Evolutionary conservation across 2,113 vertebrate genomes (phyloP).

Genomic region (Microcebus ravelobensis): DNA sequence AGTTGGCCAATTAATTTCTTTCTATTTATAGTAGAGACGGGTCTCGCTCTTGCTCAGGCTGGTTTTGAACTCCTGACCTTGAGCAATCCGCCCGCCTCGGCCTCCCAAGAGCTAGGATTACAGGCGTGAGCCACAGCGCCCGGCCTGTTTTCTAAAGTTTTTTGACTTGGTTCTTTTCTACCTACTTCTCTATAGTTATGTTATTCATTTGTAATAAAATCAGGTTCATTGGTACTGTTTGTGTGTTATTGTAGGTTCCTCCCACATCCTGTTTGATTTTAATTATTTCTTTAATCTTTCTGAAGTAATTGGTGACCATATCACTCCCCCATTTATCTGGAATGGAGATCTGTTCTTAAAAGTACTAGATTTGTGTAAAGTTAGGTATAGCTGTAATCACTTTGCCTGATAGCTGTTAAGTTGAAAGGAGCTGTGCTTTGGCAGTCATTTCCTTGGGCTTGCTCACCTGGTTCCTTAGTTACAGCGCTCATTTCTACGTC

Average conservation of each 20-base stretch:
- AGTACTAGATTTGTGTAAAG: slow-evolving; percentile 7
- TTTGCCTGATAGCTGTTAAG: background rate
- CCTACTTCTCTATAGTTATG: background rate
- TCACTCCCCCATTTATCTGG: background rate
- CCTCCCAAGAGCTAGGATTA: too few species aligned
- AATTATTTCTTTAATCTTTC: background rate
- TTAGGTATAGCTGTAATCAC: background rate
- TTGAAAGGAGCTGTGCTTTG: background rate
- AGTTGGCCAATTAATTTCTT: too few species aligned
- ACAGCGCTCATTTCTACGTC: background rate
- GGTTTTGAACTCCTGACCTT: too few species aligned
- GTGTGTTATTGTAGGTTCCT: background rate
- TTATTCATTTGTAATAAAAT: slow-evolving; percentile 22
- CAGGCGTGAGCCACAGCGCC: too few species aligned
- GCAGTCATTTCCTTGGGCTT: slow-evolving; percentile 28
- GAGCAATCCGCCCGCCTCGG: too few species aligned
- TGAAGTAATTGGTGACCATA: slow-evolving; percentile 25
- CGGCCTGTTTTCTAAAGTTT: too few species aligned
- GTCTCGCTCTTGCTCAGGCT: too few species aligned
- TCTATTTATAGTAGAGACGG: too few species aligned
- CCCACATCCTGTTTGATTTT: slow-evolving; percentile 35
- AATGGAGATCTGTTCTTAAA: slow-evolving; percentile 20
- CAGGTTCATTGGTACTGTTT: background rate
- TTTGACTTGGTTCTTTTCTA: background rate
- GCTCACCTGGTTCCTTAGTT: slow-evolving; percentile 49